Percentiles rank a stretch among this genome's conserved stretches.
phyloP scores from a whole-genome alignment of 2,888 invertebrate species.

The Amphimallon solstitiale region DNA sequence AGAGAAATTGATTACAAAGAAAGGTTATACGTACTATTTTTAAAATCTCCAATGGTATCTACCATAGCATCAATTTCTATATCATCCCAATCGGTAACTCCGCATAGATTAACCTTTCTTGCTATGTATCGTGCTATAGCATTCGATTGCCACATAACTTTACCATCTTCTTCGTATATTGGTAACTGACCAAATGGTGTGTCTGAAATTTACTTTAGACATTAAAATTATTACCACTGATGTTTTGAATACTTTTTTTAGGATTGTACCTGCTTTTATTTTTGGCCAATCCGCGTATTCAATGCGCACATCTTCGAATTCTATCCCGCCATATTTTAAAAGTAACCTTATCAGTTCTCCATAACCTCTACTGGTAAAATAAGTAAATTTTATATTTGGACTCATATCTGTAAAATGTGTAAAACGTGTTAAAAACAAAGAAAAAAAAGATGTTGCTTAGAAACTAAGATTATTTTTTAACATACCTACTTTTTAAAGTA shows the following conservation, averaged over 20 bases:
- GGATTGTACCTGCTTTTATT: conserved; percentile 56
- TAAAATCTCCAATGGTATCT: conserved; percentile 69
- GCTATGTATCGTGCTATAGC: conserved; percentile 73
- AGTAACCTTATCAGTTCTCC: conserved; percentile 70
- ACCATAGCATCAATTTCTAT: conserved; percentile 71
- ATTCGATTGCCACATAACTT: conserved; percentile 68
- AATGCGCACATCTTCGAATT: conserved; percentile 68
- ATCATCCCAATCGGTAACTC: conserved; percentile 69
- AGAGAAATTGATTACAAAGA: too few relatives aligned
- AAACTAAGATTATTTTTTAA: too few relatives aligned
- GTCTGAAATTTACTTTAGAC: conserved; percentile 54
- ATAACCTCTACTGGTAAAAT: conserved; percentile 68
- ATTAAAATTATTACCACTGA: too few relatives aligned
- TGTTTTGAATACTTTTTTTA: too few relatives aligned
- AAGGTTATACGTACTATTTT: conserved; percentile 60
- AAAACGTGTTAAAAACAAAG: too few relatives aligned
- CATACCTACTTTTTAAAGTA: too few relatives aligned
- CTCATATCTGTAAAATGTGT: not conserved
- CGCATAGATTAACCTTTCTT: conserved; percentile 68
- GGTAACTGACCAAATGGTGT: conserved; percentile 75
- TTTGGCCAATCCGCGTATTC: conserved; percentile 67
- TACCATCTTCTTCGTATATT: conserved; percentile 71
- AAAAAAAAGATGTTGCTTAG: too few relatives aligned
- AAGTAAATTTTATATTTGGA: conserved; percentile 61
- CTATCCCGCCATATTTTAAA: conserved; percentile 66